These are phyloP conservation scores for Drosophila aff. DNA, from an alignment of 1,140 invertebrate species.

Conservation along the genomic window DNA sequence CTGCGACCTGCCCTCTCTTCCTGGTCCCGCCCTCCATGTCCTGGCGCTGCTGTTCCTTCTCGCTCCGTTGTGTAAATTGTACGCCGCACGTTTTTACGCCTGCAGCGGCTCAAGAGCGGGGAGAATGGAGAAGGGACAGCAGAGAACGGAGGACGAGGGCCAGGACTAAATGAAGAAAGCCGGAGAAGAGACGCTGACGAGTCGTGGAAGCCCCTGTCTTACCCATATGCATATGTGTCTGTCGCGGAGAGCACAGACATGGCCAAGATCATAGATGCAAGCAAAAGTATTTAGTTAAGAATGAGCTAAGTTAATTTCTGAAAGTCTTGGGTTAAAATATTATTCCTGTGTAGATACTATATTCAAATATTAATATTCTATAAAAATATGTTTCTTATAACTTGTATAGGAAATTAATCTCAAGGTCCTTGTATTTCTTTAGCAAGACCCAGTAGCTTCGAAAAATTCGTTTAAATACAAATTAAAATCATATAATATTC, in stretches of 20 bases:
- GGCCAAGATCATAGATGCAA: background rate
- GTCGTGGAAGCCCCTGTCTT: slow-evolving; percentile 37
- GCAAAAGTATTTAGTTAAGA: background rate
- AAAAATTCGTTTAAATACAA: background rate
- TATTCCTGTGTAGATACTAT: background rate
- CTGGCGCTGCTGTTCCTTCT: slow-evolving; percentile 38
- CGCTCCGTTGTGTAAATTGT: slow-evolving; percentile 76
- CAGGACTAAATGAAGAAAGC: slow-evolving; percentile 35
- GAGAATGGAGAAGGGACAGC: background rate
- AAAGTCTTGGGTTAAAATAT: background rate
- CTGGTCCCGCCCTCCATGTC: slow-evolving; percentile 20
- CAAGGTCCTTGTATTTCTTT: background rate
- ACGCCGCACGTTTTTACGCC: slow-evolving; percentile 81
- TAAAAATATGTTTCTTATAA: background rate
- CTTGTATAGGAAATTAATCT: too few relatives aligned
- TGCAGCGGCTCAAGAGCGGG: slow-evolving; percentile 57
- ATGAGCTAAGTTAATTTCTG: too few relatives aligned
- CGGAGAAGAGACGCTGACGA: slow-evolving; percentile 35
- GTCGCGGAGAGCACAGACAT: slow-evolving; percentile 5
- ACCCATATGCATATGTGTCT: slow-evolving; percentile 66
- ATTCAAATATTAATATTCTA: background rate
- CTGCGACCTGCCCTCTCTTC: slow-evolving; percentile 21
- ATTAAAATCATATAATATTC: background rate
- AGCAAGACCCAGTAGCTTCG: background rate
- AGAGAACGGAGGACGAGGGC: slow-evolving; percentile 6